Base-by-base conservation (phyloP, 1,140 invertebrate genomes). In the Caerostris darwini region DNA sequence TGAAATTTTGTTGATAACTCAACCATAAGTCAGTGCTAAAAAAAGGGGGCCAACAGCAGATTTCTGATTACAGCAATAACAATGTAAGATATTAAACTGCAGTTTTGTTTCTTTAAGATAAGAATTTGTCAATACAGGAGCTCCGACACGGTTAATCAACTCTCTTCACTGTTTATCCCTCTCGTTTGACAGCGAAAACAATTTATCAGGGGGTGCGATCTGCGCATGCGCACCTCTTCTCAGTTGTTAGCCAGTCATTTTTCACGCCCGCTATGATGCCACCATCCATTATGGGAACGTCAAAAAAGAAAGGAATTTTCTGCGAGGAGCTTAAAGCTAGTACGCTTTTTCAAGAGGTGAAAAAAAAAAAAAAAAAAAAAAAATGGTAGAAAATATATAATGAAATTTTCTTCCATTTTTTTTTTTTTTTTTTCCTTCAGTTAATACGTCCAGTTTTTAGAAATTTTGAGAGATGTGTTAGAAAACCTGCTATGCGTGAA, bases 241-340 rank as follows among this genome's bases (percentile, higher is more conserved):
- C 86, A 64, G 86, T 88, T 88, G 86, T 88, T 88, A 77, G 88
- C 64, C 88, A 90, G 67, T 90, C 88, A 90, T 90, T 77, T 90
- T 90, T 90, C 88, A 90, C 88, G 14, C 88, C 61, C 88, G 54
- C 88, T 34, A 57, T 90, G 88, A 90, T 90, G 88, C 64, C 67
- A 90, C 67, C 88, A 90, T 90, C 88, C 67, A 90, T 90, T 90
- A 90, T 14, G 58, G 10, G 19, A 88, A 88, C 57, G 86, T 88
- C 88, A 90, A 34, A 34, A 67, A 59, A 58, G 61, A 90, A 90
- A 88, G 86, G 61, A 88, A 88, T 54, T 57, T 85, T 85, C 58
- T 50, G 19, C 77, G 0, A 14, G 34, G 50, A 85, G 83, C 57
- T 34, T 85, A 85, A 59, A 85, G 19, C 56, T 85, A n/a, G 64